phyloP scores from a whole-genome alignment of 2,113 vertebrate species.

The Larimichthys crocea region DNA sequence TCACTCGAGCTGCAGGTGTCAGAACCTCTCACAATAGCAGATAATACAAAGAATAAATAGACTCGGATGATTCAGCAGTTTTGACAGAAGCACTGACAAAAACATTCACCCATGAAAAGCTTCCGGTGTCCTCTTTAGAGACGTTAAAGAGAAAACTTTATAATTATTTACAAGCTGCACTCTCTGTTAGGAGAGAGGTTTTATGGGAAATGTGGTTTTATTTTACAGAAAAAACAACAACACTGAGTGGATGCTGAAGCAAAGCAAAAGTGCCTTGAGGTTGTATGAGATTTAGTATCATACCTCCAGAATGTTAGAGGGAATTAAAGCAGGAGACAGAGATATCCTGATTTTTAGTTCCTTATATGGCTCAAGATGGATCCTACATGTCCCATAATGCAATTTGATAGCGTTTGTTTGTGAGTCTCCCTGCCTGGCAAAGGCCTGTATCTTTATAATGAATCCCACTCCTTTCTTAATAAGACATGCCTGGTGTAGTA shows the following conservation, averaged over 20 bases:
- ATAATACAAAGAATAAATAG: background rate
- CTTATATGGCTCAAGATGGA: background rate
- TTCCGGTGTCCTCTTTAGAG: background rate
- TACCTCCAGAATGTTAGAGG: background rate
- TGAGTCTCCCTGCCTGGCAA: background rate
- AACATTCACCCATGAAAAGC: background rate
- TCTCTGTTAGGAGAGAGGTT: background rate
- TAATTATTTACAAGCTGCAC: background rate
- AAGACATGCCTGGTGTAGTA: too few relatives aligned
- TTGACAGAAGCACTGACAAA: background rate
- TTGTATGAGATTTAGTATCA: background rate
- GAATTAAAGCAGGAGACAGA: background rate
- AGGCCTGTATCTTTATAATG: background rate
- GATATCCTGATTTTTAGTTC: background rate
- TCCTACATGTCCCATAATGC: background rate
- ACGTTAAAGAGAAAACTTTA: background rate
- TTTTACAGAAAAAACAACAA: background rate
- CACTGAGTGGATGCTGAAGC: background rate
- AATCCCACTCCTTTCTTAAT: too few relatives aligned
- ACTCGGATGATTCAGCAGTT: background rate
- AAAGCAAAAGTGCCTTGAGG: background rate
- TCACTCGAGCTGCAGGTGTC: background rate
- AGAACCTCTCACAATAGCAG: background rate
- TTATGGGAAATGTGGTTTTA: slow-evolving; percentile 11
- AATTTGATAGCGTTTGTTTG: background rate